phyloP scores from a whole-genome alignment of 2,113 vertebrate species.

The Cyanocitta stelleri region DNA sequence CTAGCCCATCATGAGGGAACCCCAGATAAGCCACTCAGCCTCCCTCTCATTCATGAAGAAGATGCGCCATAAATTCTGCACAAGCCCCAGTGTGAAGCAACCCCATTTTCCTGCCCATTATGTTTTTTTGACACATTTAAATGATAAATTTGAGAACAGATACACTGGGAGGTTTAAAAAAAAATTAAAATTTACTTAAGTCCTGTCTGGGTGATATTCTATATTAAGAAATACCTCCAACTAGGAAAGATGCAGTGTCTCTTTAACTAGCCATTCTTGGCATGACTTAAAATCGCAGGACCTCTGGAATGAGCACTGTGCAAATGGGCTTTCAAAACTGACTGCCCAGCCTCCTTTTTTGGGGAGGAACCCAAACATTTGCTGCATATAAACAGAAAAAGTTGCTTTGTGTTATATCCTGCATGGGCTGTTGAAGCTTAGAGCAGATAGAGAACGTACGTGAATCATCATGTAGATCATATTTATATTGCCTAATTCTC shows the following conservation, averaged over 20 bases:
- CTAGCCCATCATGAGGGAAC: neutral
- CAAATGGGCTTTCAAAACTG: neutral
- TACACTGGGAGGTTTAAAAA: neutral
- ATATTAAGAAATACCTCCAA: neutral
- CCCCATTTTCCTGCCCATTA: neutral
- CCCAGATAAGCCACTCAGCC: neutral
- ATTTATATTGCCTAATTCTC: slow-evolving; percentile 40
- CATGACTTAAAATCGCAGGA: neutral
- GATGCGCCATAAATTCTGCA: neutral
- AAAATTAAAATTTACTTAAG: neutral
- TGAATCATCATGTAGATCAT: slow-evolving; percentile 34
- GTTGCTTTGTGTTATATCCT: neutral
- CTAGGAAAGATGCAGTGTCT: neutral
- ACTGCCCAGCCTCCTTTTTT: neutral
- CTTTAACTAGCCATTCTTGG: neutral
- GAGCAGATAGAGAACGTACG: slow-evolving; percentile 1
- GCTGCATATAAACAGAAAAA: neutral
- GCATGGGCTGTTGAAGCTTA: neutral
- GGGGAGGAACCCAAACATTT: neutral
- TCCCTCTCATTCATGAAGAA: neutral
- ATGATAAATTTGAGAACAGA: neutral
- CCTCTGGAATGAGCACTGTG: neutral
- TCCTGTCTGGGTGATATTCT: neutral
- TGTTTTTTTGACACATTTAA: neutral
- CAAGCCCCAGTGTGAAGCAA: neutral